Base-by-base conservation (phyloP, 2,797 vertebrate genomes). In the Gallinago stenura region DNA sequence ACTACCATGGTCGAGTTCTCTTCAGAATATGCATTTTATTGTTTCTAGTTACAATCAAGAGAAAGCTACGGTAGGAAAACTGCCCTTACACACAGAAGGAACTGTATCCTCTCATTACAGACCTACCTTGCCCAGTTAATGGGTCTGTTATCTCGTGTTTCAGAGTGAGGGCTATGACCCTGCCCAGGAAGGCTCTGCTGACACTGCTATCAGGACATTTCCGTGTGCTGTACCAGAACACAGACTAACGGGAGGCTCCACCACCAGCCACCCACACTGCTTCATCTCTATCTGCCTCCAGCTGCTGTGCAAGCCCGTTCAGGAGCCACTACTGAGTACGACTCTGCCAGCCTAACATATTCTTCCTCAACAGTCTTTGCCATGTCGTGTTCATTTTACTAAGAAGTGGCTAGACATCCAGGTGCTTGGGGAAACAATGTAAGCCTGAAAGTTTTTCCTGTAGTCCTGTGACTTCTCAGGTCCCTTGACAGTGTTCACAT, bases 31-130 rank as follows among this genome's bases (percentile, higher is more conserved):
- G 2, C 7, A 14, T 62, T 65, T 73, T 19, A 7, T 50, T 68
- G 68, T 39, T 53, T 6, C n/a, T 48, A 66, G 64, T 37, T 51
- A 54, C 82, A 76, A 76, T 25, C 11, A 81, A 50, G 21, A 68
- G 39, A 64, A 92, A 79, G 48, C 26, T 50, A 22, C 31, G 56
- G 45, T 1, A 69, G 43, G 61, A 89, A n/a, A 90, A 46, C 66
- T 79, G 30, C 10, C 19, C 22, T 79, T 58, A 61, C 41, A 69
- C 15, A 31, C 6, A 56, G 77, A 56, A 89, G 89, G 86, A 95
- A 96, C 54, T 14, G 26, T 90, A 95, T 93, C 77, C 90, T 88
- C 90, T 93, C 88, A 93, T 97, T 96, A 94, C 66, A 92, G 81
- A 82, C 10, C 93, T 58, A 19, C 54, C 83, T 82, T 79, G 77